Conservation (phyloP, 2,797 vertebrate genomes). For the Notolabrus celidotus region DNA sequence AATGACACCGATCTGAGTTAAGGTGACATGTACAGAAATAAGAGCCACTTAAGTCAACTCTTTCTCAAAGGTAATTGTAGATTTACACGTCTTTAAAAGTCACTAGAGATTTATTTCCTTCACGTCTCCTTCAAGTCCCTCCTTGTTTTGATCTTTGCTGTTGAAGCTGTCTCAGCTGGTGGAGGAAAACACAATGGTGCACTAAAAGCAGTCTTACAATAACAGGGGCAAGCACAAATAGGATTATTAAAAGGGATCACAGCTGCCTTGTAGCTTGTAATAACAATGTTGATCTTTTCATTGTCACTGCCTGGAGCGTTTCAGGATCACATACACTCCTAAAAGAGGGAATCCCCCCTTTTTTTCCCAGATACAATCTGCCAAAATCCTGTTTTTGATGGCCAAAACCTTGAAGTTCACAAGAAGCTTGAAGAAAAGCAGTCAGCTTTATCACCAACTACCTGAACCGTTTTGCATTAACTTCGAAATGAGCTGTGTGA, state of each 20-base stretch:
- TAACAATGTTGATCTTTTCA: constrained; percentile 73
- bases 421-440: constrained; percentile 38
- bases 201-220: constrained; percentile 46
- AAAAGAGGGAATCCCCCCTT: constrained; percentile 64
- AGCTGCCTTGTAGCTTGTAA: constrained; percentile 68
- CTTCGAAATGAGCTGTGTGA: constrained; percentile 56
- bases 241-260: constrained; percentile 60
- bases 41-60: background rate
- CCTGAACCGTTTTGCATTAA: constrained; percentile 30
- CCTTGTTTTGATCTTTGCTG: constrained; percentile 13
- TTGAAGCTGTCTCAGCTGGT: background rate
- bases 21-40: constrained; percentile 14
- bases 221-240: constrained; percentile 41
- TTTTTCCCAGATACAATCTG: constrained; percentile 45
- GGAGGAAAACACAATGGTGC: constrained; percentile 32
- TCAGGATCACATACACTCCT: constrained; percentile 60
- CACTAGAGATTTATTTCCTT: background rate
- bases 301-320: constrained; percentile 61
- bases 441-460: constrained; percentile 29
- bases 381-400: constrained; percentile 48
- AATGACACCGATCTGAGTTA: constrained; percentile 24
- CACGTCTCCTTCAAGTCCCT: background rate
- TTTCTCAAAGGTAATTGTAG: background rate
- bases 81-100: background rate
- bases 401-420: constrained; percentile 32